phyloP scores from a whole-genome alignment of 2,113 vertebrate genomes.

The Trogon surrucura region DNA sequence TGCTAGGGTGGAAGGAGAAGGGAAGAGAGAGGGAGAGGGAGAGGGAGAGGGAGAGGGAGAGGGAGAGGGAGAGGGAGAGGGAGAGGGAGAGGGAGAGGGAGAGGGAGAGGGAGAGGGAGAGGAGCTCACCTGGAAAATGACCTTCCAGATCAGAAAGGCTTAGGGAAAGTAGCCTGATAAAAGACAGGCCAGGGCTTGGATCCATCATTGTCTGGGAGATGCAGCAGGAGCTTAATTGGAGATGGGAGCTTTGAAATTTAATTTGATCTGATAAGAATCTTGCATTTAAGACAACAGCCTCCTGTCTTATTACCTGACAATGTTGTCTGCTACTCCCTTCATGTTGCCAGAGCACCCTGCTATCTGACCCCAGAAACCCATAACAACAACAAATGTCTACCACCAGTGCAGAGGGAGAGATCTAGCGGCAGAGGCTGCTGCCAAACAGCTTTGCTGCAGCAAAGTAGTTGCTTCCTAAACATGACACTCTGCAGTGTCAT shows the following conservation, averaged over 20 bases:
- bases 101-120: background rate
- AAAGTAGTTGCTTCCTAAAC: background rate
- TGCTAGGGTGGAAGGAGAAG: background rate
- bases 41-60: too few species aligned
- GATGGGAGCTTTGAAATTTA: slow-evolving; percentile 42
- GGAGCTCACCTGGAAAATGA: background rate
- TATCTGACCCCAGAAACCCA: background rate
- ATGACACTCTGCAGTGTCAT: background rate
- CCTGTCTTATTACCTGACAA: background rate
- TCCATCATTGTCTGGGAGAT: background rate
- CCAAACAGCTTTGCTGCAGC: too few species aligned
- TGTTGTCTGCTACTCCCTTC: background rate
- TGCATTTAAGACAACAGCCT: background rate
- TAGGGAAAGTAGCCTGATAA: background rate
- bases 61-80: background rate
- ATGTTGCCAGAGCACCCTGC: background rate
- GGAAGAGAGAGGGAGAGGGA: background rate
- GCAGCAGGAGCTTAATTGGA: slow-evolving; percentile 11
- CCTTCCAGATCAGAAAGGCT: background rate
- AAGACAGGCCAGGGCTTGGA: background rate
- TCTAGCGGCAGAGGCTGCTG: background rate
- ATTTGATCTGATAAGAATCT: slow-evolving; percentile 30
- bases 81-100: background rate
- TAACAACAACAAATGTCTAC: background rate
- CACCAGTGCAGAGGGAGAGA: background rate